Evolutionary conservation across 2,888 invertebrate genomes (phyloP), one percentile per base, ranked within the genome.

Genomic region (Apodemia zela): DNA sequence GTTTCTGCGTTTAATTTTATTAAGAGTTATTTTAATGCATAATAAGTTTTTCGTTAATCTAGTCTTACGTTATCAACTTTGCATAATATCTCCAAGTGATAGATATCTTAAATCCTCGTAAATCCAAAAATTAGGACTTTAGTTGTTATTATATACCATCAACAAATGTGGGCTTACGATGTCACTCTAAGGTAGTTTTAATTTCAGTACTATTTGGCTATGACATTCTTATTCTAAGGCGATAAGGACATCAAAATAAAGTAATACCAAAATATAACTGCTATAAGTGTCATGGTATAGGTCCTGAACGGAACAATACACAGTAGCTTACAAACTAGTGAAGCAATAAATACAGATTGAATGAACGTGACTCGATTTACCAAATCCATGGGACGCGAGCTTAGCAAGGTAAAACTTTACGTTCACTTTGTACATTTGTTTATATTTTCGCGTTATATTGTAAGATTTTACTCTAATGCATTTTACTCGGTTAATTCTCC

Each of bases 401-500:
- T 87, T 84, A 84, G 87, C 84, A 84, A 86, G 85, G 81, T 82
- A 77, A 73, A 72, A 63, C 72, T 74, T 15, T 42, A 75, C 73
- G 72, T 73, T 73, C 76, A 75, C 76, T 79, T 77, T 81, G 82
- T 82, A 82, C 76, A 82, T 82, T 80, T 81, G 83, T 82, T 81
- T 76, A 81, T 81, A 79, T 75, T 78, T 70, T 77, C 82, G 85
- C 83, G 82, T 86, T 84, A 74, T 82, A 42, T 77, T 84, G 70
- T 84, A 84, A 84, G 85, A 73, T 80, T 81, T 82, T 84, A 85
- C 80, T 89, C 81, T 89, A 85, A 87, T 90, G 89, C 89, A 90
- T 91, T 90, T 90, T 90, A 90, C 87, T 87, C 86, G 86, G 84
- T 82, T 88, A 84, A 90, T 89, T 90, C 87, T 89, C 89, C 89